These are phyloP conservation scores for Ormyrus rosae DNA, from an alignment of 2,888 invertebrate genomes.

Conservation along the genomic window DNA sequence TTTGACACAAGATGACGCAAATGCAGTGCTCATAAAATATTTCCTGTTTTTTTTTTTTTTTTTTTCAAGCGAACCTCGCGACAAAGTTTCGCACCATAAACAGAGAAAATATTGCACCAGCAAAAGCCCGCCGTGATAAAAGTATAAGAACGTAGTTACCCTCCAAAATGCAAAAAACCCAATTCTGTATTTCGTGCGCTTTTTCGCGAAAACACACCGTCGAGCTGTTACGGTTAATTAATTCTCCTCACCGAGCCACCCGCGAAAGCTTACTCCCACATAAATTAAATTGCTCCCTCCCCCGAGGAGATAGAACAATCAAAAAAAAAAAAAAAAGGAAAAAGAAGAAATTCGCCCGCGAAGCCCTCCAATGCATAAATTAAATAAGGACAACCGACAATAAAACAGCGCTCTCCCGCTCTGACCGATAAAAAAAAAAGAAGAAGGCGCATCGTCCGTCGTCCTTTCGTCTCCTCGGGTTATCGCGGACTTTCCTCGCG, in stretches of 20 bases:
- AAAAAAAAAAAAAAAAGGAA: slow-evolving; percentile 3
- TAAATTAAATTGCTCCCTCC: too few relatives aligned
- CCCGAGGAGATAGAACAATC: background rate
- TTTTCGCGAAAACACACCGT: too few relatives aligned
- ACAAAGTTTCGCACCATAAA: slow-evolving; percentile 21
- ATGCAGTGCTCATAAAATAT: slow-evolving; percentile 1
- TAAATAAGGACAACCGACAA: too few relatives aligned
- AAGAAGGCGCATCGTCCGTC: too few relatives aligned
- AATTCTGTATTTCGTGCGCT: too few relatives aligned
- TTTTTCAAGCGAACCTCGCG: background rate
- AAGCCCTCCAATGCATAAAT: background rate
- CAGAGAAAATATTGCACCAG: slow-evolving; percentile 10
- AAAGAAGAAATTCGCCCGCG: background rate
- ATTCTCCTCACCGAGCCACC: background rate
- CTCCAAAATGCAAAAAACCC: slow-evolving; percentile 5
- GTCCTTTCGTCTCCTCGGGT: too few relatives aligned
- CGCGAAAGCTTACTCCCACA: too few relatives aligned
- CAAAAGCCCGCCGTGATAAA: background rate
- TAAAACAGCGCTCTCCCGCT: too few relatives aligned
- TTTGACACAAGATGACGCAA: background rate
- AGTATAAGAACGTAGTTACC: background rate
- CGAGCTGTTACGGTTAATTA: background rate
- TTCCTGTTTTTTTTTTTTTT: background rate
- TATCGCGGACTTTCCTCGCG: too few relatives aligned
- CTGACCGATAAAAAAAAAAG: too few relatives aligned